Conservation (phyloP, 2,797 vertebrate species). For the Limosa lapponica region DNA sequence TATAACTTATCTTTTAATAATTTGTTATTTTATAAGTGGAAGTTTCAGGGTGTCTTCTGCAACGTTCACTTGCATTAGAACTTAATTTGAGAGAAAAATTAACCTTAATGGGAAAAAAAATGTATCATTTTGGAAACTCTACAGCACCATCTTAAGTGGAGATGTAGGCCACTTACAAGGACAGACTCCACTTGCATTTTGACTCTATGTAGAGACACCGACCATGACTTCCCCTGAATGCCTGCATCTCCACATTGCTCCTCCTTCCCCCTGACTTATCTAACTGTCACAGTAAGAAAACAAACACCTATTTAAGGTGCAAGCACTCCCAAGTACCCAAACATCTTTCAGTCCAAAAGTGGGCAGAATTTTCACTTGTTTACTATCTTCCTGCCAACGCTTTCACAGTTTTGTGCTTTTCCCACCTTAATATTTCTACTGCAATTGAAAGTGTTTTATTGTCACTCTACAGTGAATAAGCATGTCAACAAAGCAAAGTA, state of each 20-base stretch:
- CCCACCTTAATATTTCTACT: neutral
- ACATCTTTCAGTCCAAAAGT: neutral
- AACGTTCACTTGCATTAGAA: neutral
- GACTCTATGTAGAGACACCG: neutral
- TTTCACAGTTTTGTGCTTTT: neutral
- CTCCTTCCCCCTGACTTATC: neutral
- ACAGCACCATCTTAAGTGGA: neutral
- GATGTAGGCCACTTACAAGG: neutral
- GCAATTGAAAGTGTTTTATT: neutral
- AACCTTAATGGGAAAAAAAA: neutral
- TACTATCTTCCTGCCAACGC: accelerated
- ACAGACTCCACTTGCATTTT: neutral
- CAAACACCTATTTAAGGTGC: neutral
- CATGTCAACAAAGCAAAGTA: neutral
- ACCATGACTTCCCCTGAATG: neutral
- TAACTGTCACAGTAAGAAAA: neutral
- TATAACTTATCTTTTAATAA: neutral
- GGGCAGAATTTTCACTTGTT: neutral
- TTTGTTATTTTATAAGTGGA: neutral
- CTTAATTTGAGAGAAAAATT: neutral
- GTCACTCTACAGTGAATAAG: neutral
- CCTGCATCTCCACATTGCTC: neutral
- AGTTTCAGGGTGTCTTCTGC: neutral
- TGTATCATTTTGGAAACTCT: neutral
- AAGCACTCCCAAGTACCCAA: neutral